Percentiles rank a stretch among this genome's conserved stretches.
These are phyloP conservation scores for Ptycholaimellus sp. DNA, from an alignment of 2,888 invertebrate species.

Conservation along the genomic window DNA sequence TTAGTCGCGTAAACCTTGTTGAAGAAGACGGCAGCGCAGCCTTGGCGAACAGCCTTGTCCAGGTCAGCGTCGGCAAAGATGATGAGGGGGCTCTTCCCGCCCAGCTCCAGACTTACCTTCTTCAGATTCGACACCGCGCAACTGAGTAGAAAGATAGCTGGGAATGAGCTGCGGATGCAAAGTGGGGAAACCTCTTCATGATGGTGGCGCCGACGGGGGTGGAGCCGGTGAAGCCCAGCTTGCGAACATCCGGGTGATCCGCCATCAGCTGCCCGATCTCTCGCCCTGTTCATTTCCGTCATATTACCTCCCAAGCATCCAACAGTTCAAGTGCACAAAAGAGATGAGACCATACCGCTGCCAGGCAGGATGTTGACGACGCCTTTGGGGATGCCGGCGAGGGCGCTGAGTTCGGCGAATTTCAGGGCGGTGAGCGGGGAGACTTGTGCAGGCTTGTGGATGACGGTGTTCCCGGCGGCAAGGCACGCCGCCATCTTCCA, in stretches of 20 bases:
- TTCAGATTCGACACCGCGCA: conserved; percentile 67
- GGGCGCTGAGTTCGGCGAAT: conserved; percentile 64
- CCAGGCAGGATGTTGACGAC: conserved; percentile 76
- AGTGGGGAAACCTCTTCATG: conserved; percentile 59
- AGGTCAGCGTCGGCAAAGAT: conserved; percentile 73
- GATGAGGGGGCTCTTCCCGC: conserved; percentile 74
- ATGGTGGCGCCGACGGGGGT: conserved; percentile 66
- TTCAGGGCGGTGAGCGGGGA: conserved; percentile 79
- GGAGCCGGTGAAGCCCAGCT: conserved; percentile 80
- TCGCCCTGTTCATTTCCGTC: background rate
- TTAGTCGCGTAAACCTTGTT: too few relatives aligned
- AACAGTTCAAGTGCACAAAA: too few relatives aligned
- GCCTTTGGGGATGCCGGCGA: conserved; percentile 77
- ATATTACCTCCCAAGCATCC: too few relatives aligned
- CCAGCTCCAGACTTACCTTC: conserved; percentile 69
- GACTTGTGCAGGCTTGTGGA: conserved; percentile 68
- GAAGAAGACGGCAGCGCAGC: conserved; percentile 71
- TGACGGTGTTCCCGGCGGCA: conserved; percentile 80
- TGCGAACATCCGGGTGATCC: conserved; percentile 54
- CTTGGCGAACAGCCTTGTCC: conserved; percentile 49
- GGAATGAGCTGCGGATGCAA: too few relatives aligned
- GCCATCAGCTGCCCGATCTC: conserved; percentile 57
- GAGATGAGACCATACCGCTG: too few relatives aligned
- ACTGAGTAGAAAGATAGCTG: conserved; percentile 26
- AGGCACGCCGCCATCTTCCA: conserved; percentile 93